Evolutionary conservation across 2,888 invertebrate species (phyloP).

Genomic region (Molanna angustata): DNA sequence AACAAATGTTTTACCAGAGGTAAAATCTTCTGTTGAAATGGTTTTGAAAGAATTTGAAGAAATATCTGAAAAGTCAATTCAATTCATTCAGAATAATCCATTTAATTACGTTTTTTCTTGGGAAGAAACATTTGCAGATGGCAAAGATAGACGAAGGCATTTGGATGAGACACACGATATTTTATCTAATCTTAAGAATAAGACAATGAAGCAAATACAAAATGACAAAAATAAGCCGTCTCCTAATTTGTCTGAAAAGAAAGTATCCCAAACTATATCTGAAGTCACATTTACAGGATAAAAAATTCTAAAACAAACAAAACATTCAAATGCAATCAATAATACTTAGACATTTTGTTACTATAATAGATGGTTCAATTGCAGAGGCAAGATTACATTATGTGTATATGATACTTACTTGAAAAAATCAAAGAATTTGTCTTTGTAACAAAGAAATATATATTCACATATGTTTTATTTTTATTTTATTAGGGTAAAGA

Average conservation of each 20-base stretch:
- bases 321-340: no score
- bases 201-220: constrained; percentile 40
- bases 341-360: no score
- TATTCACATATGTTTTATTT: no score
- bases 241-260: neutral
- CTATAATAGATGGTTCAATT: no score
- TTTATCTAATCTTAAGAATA: constrained; percentile 42
- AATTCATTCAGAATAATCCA: constrained; percentile 48
- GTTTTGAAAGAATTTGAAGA: constrained; percentile 45
- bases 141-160: constrained; percentile 49
- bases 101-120: constrained; percentile 55
- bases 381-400: no score
- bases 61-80: constrained; percentile 40
- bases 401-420: no score
- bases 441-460: no score
- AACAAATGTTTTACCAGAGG: constrained; percentile 48
- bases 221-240: constrained; percentile 22
- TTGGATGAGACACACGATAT: constrained; percentile 46
- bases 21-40: constrained; percentile 42
- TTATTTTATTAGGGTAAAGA: no score
- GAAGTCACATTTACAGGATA: no score
- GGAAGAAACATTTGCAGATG: constrained; percentile 53
- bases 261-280: no score
- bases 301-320: no score
- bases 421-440: no score